Base-by-base conservation (phyloP, 2,888 invertebrate species). In the Scotopteryx bipunctaria region DNA sequence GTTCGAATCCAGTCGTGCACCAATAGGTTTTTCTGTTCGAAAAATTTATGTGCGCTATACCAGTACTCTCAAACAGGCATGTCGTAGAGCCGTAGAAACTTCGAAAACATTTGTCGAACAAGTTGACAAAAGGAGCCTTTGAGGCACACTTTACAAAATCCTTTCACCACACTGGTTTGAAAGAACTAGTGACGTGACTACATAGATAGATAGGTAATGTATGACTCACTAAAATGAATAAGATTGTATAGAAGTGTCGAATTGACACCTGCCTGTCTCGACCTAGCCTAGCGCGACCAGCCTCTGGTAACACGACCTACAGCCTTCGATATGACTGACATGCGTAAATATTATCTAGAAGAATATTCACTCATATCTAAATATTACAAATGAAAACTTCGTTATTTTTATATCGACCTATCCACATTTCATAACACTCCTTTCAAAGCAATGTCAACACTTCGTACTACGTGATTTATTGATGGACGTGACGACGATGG, bases 201-300 rank as follows among this genome's bases (percentile, higher is more conserved):
- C n/a, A n/a, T 19, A 2, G 6, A 19, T 19, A 1, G 19, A 19
- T 19, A 2, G 19, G 19, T 19, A 5, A 5, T 2, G 5, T 5
- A 23, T 8, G 23, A n/a, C 2, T 23, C 23, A n/a, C n/a, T n/a
- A n/a, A 29, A 40, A 14, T 5, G 6, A 9, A 9, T 16, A 23
- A 16, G 36, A 49, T 54, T 56, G 51, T 51, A 78, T 71, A 74
- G 73, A 69, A 66, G 85, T 80, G 67, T 86, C 81, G 76, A 81
- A 67, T 86, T 81, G 75, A 78, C 75, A 75, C 81, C 69, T 60
- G 57, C 46, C 83, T 57, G 56, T 75, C 71, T 78, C 69, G 65
- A 55, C 61, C n/a, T n/a, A n/a, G 52, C 58, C 57, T 58, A 60
- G 71, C 75, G 55, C 59, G 59, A 55, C 64, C 49, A 50, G 59